Conservation (phyloP, 2,797 vertebrate genomes). For the Setipinna tenuifilis region DNA sequence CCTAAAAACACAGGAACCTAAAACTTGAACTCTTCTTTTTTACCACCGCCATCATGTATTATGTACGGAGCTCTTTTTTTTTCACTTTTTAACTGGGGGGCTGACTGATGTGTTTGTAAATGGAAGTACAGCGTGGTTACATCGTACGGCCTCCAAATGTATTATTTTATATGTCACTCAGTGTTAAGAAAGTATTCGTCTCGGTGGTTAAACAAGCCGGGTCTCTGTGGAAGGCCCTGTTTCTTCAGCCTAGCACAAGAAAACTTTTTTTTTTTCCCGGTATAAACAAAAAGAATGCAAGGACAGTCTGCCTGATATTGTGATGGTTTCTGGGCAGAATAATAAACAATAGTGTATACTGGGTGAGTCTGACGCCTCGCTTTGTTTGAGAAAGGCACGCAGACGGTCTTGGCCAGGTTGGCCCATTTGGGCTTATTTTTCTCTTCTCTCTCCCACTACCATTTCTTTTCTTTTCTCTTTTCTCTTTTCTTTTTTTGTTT, state of each 20-base stretch:
- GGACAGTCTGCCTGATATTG: neutral
- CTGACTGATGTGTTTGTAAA: slow-evolving; percentile 24
- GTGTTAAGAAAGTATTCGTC: neutral
- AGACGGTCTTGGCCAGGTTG: slow-evolving; percentile 5
- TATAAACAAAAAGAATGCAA: neutral
- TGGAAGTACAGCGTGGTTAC: neutral
- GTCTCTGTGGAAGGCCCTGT: neutral
- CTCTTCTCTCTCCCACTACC: neutral
- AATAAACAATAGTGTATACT: neutral
- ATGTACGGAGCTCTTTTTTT: neutral
- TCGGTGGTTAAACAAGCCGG: slow-evolving; percentile 1
- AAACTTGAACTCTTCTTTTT: neutral
- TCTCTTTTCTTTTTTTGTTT: neutral
- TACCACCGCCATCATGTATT: neutral
- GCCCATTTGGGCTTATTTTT: neutral
- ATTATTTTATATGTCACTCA: slow-evolving; percentile 16
- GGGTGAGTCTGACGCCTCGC: neutral
- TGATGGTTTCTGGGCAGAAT: neutral
- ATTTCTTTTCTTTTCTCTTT: neutral
- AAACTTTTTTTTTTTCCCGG: neutral
- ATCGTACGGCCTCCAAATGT: neutral
- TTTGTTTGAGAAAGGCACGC: neutral
- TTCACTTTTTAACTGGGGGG: neutral
- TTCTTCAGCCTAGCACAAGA: neutral
- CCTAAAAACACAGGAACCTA: neutral